These are phyloP conservation scores for Silvanus unidentatus DNA, from an alignment of 2,888 invertebrate genomes.

Conservation along the genomic window DNA sequence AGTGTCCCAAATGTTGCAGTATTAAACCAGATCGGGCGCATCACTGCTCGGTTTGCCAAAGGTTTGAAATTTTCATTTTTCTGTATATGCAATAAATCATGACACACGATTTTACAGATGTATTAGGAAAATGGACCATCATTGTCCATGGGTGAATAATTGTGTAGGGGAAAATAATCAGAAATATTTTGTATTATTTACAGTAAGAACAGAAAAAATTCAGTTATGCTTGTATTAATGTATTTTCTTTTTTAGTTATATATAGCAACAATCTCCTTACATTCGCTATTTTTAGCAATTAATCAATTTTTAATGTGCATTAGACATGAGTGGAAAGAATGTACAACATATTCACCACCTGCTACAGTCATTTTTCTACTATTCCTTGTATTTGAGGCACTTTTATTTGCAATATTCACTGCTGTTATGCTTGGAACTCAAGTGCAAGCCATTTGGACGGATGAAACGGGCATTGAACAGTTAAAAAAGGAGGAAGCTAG, in stretches of 20 bases:
- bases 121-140: conserved; percentile 80
- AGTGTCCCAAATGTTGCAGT: conserved; percentile 93
- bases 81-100: not conserved
- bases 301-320: conserved; percentile 94
- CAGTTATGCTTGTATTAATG: no score
- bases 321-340: conserved; percentile 90
- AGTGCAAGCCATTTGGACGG: conserved; percentile 94
- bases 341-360: conserved; percentile 89
- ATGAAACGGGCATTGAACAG: conserved; percentile 98
- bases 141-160: conserved; percentile 97
- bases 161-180: conserved; percentile 99
- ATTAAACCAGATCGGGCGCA: conserved; percentile 95
- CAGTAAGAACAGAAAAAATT: conserved; percentile 58
- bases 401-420: conserved; percentile 96
- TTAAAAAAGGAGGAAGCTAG: conserved; percentile 91
- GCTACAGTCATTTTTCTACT: conserved; percentile 89
- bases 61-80: conserved; percentile 48
- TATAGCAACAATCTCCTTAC: conserved; percentile 93
- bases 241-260: conserved; percentile 71
- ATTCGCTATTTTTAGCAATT: conserved; percentile 85
- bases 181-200: conserved; percentile 98
- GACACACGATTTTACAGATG: conserved; percentile 58
- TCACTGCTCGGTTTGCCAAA: conserved; percentile 91
- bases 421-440: conserved; percentile 91
- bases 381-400: conserved; percentile 87